Conservation (phyloP, 2,113 vertebrate genomes). For the Acanthochromis polyacanthus region DNA sequence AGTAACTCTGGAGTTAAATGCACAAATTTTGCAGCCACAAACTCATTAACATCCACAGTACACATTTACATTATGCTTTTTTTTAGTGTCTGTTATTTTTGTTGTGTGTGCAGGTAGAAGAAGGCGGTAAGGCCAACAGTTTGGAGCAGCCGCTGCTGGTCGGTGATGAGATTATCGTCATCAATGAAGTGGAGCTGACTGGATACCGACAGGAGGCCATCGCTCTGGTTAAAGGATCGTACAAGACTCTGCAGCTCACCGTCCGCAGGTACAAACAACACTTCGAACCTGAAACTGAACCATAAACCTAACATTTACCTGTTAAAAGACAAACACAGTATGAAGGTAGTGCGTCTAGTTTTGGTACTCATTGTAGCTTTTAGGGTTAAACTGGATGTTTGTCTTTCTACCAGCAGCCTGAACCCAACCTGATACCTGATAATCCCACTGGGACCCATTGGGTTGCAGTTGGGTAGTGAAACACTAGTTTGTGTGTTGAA, state of each 20-base stretch:
- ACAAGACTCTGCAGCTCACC: conserved; percentile 90
- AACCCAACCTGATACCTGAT: not conserved
- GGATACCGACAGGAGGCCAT: conserved; percentile 93
- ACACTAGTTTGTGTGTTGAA: not conserved
- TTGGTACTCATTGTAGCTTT: too few species aligned
- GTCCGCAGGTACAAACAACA: conserved; percentile 88
- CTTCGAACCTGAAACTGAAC: not conserved
- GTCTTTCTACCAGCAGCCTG: not conserved
- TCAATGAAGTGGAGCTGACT: conserved; percentile 91
- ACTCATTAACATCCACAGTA: too few species aligned
- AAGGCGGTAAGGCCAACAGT: conserved; percentile 89
- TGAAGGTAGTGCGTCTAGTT: too few species aligned
- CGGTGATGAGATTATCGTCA: conserved; percentile 91
- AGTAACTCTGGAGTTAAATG: too few species aligned
- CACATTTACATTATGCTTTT: too few species aligned
- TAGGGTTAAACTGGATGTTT: conserved; percentile 5
- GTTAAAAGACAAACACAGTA: not conserved
- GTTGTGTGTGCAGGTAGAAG: conserved; percentile 87
- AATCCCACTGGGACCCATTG: not conserved
- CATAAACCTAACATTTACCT: not conserved
- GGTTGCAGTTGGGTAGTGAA: not conserved
- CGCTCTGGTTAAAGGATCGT: conserved; percentile 93
- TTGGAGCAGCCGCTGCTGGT: conserved; percentile 86
- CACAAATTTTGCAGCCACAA: too few species aligned
- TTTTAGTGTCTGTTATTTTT: not conserved